phyloP scores from a whole-genome alignment of 23 tunicate species.

The Ciona savignyi region DNA sequence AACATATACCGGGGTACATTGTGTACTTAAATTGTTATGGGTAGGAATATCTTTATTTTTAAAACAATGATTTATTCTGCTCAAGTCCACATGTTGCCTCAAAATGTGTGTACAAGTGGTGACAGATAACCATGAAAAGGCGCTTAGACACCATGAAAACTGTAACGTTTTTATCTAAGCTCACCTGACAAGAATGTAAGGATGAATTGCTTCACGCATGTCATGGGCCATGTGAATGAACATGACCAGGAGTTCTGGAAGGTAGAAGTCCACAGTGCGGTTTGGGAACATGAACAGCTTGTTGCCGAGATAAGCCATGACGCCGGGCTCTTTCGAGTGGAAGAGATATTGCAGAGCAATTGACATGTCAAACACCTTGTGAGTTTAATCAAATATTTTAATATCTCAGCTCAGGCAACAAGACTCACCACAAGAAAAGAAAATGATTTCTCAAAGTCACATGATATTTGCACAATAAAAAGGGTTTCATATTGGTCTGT shows the following conservation, averaged over 20 bases:
- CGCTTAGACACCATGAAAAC: neutral
- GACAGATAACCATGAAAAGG: too few species aligned
- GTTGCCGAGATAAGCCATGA: constrained; percentile 92
- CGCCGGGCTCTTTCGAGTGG: constrained; percentile 96
- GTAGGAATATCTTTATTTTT: neutral
- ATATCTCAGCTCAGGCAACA: too few species aligned
- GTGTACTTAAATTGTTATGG: neutral
- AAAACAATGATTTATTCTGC: neutral
- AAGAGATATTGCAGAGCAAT: constrained; percentile 96
- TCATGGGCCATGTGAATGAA: constrained; percentile 96
- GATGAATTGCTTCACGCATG: constrained; percentile 96
- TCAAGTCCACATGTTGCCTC: neutral
- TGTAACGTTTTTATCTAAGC: neutral
- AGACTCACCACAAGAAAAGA: too few species aligned
- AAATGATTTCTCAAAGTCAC: too few species aligned
- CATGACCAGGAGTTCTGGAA: constrained; percentile 92
- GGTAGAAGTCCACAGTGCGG: constrained; percentile 74
- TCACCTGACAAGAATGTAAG: constrained; percentile 81
- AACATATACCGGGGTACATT: too few species aligned
- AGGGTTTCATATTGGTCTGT: too few species aligned
- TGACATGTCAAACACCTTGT: constrained; percentile 90
- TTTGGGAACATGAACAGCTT: constrained; percentile 78
- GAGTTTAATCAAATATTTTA: neutral
- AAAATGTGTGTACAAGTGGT: too few species aligned
- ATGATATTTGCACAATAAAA: too few species aligned